phyloP scores from a whole-genome alignment of 2,888 invertebrate genomes.

The Megastigmus dorsalis region DNA sequence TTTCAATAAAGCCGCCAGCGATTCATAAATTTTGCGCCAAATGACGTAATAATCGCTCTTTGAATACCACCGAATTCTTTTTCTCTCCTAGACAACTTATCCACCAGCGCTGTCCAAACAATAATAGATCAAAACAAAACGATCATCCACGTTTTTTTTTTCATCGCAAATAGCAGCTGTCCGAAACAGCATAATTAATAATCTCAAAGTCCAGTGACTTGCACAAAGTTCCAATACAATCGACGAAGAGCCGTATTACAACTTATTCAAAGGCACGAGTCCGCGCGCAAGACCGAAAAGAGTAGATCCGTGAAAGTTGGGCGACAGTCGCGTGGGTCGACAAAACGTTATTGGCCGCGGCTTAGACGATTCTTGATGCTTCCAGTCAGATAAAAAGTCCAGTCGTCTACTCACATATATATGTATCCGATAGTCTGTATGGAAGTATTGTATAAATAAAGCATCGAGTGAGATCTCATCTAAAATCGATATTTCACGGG shows the following conservation, averaged over 20 bases:
- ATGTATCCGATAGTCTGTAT: not conserved
- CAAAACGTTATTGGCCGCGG: constrained; percentile 23
- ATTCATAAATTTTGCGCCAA: too few species aligned
- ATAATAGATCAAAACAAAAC: too few species aligned
- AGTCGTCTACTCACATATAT: not conserved
- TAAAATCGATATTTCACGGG: constrained; percentile 28
- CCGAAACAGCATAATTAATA: not conserved
- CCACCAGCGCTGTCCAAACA: too few species aligned
- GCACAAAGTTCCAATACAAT: not conserved
- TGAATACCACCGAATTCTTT: too few species aligned
- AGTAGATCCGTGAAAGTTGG: constrained; percentile 29
- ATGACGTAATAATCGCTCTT: too few species aligned
- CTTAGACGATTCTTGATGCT: constrained; percentile 19
- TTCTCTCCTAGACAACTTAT: too few species aligned
- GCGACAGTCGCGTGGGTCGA: constrained; percentile 25
- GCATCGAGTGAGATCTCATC: not conserved
- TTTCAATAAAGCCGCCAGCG: too few species aligned
- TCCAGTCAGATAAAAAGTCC: not conserved
- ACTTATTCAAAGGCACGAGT: not conserved
- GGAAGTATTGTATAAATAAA: constrained; percentile 42
- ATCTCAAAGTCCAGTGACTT: not conserved
- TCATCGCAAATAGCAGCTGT: too few species aligned
- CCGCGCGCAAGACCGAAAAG: not conserved
- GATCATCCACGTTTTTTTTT: too few species aligned
- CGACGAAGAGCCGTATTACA: too few species aligned